Conservation (phyloP, 2,113 vertebrate species). For the Peucedramus taeniatus region DNA sequence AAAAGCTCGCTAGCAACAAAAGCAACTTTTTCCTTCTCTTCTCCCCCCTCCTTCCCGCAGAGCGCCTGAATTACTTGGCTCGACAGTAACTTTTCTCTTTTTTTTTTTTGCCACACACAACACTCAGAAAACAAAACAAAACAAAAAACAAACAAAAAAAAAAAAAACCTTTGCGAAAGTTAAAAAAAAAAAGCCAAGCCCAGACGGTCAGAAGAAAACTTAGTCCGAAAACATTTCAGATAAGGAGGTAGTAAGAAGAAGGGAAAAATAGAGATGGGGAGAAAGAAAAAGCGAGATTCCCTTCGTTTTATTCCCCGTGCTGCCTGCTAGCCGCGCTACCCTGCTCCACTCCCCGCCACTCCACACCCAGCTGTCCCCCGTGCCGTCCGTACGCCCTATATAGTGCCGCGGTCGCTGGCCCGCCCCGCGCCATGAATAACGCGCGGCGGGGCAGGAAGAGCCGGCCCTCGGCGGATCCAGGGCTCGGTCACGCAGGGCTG, state of each 20-base stretch:
- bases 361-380: constrained; percentile 63
- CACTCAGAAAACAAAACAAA: neutral
- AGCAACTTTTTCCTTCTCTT: neutral
- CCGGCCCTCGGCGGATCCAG: neutral
- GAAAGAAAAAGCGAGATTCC: neutral
- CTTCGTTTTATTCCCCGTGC: neutral
- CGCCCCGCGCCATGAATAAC: constrained; percentile 80
- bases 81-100: neutral
- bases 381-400: constrained; percentile 71
- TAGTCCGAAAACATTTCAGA: neutral
- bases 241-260: neutral
- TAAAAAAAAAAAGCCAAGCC: neutral
- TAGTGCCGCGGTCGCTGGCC: constrained; percentile 75
- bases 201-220: neutral
- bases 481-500: neutral
- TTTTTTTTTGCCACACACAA: neutral
- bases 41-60: neutral
- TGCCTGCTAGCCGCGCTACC: neutral
- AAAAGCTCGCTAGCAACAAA: neutral
- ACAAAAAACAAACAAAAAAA: neutral
- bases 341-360: neutral
- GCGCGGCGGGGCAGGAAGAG: neutral
- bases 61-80: neutral
- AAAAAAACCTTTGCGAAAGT: neutral
- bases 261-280: neutral